Percentiles rank a stretch among this genome's conserved stretches.
Evolutionary conservation across 2,797 vertebrate genomes (phyloP).

Genomic region (Xenentodon cancila): DNA sequence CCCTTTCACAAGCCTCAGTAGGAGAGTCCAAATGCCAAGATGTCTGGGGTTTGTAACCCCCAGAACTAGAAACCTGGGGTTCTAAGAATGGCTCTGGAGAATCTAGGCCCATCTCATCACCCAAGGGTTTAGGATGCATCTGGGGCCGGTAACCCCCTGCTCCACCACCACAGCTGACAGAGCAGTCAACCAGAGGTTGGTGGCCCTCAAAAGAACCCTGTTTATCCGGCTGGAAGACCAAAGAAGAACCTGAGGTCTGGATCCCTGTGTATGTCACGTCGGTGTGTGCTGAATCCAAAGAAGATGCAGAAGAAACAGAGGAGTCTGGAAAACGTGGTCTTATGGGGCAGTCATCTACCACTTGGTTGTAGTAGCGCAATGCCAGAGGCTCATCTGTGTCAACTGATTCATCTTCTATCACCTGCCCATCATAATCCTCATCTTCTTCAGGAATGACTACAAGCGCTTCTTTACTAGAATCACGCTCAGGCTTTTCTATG

Average conservation of each 20-base stretch:
- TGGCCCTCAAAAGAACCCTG: constrained; percentile 82
- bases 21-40: constrained; percentile 88
- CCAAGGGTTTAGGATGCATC: constrained; percentile 61
- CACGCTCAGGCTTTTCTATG: constrained; percentile 80
- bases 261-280: constrained; percentile 95
- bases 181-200: constrained; percentile 28
- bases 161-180: constrained; percentile 12
- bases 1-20: constrained; percentile 52
- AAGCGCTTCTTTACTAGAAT: constrained; percentile 75
- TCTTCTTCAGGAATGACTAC: constrained; percentile 80
- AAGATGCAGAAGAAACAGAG: constrained; percentile 80
- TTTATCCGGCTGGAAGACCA: constrained; percentile 75
- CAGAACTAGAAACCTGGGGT: constrained; percentile 44
- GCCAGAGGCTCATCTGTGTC: constrained; percentile 79
- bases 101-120: constrained; percentile 68
- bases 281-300: constrained; percentile 80
- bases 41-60: constrained; percentile 91
- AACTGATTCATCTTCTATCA: constrained; percentile 54
- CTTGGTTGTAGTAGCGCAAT: constrained; percentile 82
- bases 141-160: constrained; percentile 77
- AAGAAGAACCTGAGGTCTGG: constrained; percentile 85
- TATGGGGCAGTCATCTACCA: constrained; percentile 82
- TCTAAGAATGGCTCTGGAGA: constrained; percentile 44
- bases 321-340: constrained; percentile 73
- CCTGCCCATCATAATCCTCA: constrained; percentile 66